A percentile compares a stretch with the other conserved stretches of the same genome.
These are phyloP conservation scores for Setipinna tenuifilis DNA, from an alignment of 2,797 vertebrate species.

Conservation along the genomic window DNA sequence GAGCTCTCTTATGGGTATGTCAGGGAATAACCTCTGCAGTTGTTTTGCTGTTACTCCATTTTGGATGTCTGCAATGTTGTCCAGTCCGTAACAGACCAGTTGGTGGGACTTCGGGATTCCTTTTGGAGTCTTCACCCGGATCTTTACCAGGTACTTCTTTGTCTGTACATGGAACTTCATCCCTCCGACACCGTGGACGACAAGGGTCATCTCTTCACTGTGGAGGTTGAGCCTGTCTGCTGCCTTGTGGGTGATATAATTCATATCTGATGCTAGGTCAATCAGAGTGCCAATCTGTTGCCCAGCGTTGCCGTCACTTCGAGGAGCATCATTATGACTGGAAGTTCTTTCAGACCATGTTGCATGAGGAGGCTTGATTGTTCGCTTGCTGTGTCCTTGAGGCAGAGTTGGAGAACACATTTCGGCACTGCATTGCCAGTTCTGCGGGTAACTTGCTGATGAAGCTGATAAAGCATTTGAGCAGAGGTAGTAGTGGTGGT, in stretches of 20 bases:
- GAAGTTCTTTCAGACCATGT: too few relatives aligned
- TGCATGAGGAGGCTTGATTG: constrained; percentile 44
- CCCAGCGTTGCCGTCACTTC: constrained; percentile 44
- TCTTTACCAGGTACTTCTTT: not conserved
- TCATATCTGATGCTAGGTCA: constrained; percentile 36
- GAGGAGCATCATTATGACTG: too few relatives aligned
- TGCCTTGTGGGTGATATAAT: too few relatives aligned
- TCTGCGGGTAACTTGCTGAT: constrained; percentile 34
- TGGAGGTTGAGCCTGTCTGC: too few relatives aligned
- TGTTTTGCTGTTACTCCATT: too few relatives aligned
- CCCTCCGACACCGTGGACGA: constrained; percentile 30
- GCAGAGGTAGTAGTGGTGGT: constrained; percentile 48
- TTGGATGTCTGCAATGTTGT: too few relatives aligned
- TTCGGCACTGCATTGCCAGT: constrained; percentile 23
- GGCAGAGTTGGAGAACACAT: not conserved
- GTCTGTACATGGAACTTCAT: constrained; percentile 38
- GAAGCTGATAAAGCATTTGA: constrained; percentile 8
- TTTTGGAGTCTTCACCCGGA: too few relatives aligned
- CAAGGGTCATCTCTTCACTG: constrained; percentile 41
- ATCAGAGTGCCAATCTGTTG: constrained; percentile 38
- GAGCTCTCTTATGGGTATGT: too few relatives aligned
- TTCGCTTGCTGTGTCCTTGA: not conserved
- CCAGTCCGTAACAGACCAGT: too few relatives aligned
- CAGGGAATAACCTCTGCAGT: too few relatives aligned
- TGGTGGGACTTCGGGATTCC: too few relatives aligned